Conservation (phyloP, 2,888 invertebrate genomes). For the Pherbina coryleti region DNA sequence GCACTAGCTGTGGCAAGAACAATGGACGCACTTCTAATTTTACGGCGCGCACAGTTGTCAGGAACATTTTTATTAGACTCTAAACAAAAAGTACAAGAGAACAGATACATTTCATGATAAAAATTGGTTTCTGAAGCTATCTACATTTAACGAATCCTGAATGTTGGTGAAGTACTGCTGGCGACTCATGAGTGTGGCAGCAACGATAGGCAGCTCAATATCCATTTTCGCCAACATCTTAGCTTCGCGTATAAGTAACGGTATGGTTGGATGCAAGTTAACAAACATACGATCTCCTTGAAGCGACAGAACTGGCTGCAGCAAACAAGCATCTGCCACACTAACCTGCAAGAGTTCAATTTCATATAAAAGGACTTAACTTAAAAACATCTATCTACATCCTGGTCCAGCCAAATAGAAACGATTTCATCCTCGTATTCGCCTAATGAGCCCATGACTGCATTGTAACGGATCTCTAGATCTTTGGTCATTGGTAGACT, state of each 20-base stretch:
- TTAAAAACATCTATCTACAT: constrained; percentile 71
- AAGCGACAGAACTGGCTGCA: constrained; percentile 66
- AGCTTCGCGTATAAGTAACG: constrained; percentile 83
- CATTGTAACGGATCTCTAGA: constrained; percentile 80
- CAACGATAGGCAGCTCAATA: constrained; percentile 84
- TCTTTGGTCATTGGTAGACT: constrained; percentile 80
- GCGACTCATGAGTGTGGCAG: constrained; percentile 82
- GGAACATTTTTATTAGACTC: constrained; percentile 83
- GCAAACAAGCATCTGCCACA: constrained; percentile 68
- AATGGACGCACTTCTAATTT: constrained; percentile 91
- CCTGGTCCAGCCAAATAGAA: constrained; percentile 87
- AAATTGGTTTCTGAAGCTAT: constrained; percentile 30
- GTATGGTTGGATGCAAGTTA: constrained; percentile 82
- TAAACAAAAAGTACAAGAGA: constrained; percentile 60
- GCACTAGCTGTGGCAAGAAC: constrained; percentile 88
- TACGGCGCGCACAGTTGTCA: constrained; percentile 79
- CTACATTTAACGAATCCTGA: constrained; percentile 82
- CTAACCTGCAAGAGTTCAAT: constrained; percentile 51
- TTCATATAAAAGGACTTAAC: not conserved
- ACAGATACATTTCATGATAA: not conserved
- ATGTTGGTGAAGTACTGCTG: constrained; percentile 82
- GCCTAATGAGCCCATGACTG: constrained; percentile 79
- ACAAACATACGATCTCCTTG: constrained; percentile 77
- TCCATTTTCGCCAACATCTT: constrained; percentile 87
- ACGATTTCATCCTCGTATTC: constrained; percentile 86